These are phyloP conservation scores for Palythoa grandiflora DNA, from an alignment of 92 coral and sea anemone genomes.

Conservation along the genomic window DNA sequence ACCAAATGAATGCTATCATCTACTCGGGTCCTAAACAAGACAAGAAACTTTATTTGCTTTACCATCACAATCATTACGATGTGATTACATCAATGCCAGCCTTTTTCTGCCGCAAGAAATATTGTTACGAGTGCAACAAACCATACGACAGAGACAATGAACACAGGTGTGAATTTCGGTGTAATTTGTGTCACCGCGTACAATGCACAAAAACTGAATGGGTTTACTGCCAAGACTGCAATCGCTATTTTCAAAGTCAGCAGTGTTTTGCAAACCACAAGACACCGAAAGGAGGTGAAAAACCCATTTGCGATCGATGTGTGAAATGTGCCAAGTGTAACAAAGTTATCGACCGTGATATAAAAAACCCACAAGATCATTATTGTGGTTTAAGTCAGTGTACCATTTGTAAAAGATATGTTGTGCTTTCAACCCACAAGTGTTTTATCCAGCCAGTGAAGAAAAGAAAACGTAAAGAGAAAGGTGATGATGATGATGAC, in stretches of 20 bases:
- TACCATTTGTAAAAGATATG: conserved; percentile 37
- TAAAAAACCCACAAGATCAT: conserved; percentile 22
- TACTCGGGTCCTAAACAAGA: conserved; percentile 66
- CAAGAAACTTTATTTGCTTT: conserved; percentile 56
- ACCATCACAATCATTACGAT: conserved; percentile 58
- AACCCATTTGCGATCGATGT: conserved; percentile 28
- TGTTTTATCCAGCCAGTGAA: conserved; percentile 48
- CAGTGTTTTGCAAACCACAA: conserved; percentile 48
- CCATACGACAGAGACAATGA: conserved; percentile 55
- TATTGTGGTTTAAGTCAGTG: conserved; percentile 50
- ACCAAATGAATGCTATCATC: conserved; percentile 59
- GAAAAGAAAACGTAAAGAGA: neutral
- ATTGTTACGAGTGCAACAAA: conserved; percentile 59
- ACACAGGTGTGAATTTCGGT: conserved; percentile 49
- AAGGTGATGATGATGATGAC: conserved; percentile 29
- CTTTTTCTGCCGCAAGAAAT: conserved; percentile 49
- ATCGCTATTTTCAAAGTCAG: conserved; percentile 45
- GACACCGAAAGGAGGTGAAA: conserved; percentile 3
- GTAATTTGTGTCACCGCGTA: conserved; percentile 23
- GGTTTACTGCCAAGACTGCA: conserved; percentile 50
- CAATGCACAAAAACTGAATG: conserved; percentile 29
- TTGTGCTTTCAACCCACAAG: conserved; percentile 15
- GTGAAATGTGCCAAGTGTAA: conserved; percentile 44
- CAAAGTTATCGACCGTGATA: conserved; percentile 26
- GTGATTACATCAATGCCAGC: conserved; percentile 66